Conservation (phyloP, 1,140 invertebrate species). For the Drosophila aff. region DNA sequence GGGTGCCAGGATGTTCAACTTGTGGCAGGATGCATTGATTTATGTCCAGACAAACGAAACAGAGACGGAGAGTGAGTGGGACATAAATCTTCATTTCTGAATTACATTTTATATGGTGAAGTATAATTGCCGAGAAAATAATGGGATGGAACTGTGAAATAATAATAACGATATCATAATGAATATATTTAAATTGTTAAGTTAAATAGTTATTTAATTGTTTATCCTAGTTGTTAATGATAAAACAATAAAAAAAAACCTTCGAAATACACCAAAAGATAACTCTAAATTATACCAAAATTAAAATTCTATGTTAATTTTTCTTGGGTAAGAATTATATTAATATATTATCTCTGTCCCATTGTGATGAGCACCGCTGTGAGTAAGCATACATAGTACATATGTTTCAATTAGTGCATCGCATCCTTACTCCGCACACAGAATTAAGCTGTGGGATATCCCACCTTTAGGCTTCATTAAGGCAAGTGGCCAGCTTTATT, state of each 20-base stretch:
- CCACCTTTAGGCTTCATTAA: slow-evolving; percentile 49
- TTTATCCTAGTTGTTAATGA: no score
- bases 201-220: no score
- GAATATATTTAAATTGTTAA: no score
- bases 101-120: slow-evolving; percentile 52
- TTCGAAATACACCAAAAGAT: neutral
- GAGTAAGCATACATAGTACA: neutral
- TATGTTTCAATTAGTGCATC: slow-evolving; percentile 51
- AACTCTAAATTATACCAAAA: neutral
- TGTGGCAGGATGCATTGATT: slow-evolving; percentile 62
- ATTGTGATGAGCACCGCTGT: neutral
- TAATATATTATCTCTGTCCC: no score
- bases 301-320: no score
- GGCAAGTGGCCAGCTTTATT: slow-evolving; percentile 37
- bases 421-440: slow-evolving; percentile 8
- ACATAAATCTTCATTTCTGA: slow-evolving; percentile 50
- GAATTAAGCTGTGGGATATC: slow-evolving; percentile 3
- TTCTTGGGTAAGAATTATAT: no score
- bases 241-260: no score
- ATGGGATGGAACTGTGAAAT: no score
- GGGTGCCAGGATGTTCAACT: slow-evolving; percentile 33
- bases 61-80: neutral
- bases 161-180: neutral
- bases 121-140: neutral
- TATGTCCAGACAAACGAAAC: slow-evolving; percentile 31